Conservation (phyloP, 2,113 vertebrate species). For the Phasianus colchicus region DNA sequence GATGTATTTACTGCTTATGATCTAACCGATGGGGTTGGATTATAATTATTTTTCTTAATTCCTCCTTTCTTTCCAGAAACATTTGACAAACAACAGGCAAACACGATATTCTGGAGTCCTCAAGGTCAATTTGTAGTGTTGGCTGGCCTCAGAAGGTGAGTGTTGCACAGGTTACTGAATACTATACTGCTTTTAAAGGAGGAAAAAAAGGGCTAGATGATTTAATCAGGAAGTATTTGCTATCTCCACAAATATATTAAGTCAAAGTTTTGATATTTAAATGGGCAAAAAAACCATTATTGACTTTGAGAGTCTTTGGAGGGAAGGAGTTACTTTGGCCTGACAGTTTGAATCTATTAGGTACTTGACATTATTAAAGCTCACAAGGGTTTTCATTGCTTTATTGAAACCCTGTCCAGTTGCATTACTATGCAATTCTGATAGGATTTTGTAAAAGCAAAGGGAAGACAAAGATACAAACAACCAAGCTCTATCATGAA, state of each 20-base stretch:
- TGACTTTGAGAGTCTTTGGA: neutral
- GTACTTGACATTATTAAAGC: neutral
- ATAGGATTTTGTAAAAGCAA: neutral
- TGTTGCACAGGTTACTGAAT: neutral
- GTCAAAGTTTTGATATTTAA: neutral
- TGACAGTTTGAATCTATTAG: neutral
- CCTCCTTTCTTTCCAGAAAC: conserved; percentile 80
- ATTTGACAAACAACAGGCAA: conserved; percentile 98
- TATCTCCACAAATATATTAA: neutral
- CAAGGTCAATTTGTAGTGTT: conserved; percentile 97
- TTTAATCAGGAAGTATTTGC: neutral
- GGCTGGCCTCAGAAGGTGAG: conserved; percentile 95
- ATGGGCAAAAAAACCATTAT: neutral
- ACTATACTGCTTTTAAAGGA: neutral
- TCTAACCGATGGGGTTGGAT: neutral
- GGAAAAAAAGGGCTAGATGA: accelerated
- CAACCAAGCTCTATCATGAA: too few species aligned
- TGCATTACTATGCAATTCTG: neutral
- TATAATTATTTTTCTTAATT: neutral
- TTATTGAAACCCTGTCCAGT: neutral
- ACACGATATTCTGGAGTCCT: conserved; percentile 99
- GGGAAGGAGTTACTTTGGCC: too few species aligned
- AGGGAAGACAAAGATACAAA: neutral
- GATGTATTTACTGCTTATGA: neutral
- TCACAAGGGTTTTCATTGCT: neutral